Evolutionary conservation across 2,113 vertebrate genomes (phyloP).

Genomic region (Zapus hudsonius): DNA sequence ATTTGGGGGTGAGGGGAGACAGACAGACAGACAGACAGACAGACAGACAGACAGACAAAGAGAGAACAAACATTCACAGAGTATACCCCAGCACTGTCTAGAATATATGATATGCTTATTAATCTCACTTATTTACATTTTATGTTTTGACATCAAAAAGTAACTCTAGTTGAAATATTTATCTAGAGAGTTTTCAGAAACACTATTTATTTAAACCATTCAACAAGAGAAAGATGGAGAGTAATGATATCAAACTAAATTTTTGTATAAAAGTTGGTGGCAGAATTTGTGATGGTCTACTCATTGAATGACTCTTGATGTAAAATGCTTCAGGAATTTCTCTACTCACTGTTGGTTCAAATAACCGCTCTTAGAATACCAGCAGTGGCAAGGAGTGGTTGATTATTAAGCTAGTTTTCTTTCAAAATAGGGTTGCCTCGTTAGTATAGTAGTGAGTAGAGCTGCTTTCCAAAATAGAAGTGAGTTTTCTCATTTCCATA

Average conservation of each 20-base stretch:
- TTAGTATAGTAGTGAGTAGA: too few relatives aligned
- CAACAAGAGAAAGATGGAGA: conserved; percentile 26
- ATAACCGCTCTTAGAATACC: neutral
- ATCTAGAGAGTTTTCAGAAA: conserved; percentile 74
- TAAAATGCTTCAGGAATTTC: conserved; percentile 9
- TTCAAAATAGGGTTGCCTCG: too few relatives aligned
- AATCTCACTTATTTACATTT: conserved; percentile 64
- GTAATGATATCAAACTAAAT: conserved; percentile 29
- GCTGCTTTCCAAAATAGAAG: neutral
- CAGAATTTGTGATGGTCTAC: conserved; percentile 3
- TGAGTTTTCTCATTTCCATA: conserved; percentile 24
- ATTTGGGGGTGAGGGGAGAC: too few relatives aligned
- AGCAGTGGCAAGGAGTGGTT: neutral
- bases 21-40: too few relatives aligned
- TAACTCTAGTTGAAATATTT: conserved; percentile 77
- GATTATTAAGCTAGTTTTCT: neutral
- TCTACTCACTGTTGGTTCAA: neutral
- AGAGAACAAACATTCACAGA: neutral
- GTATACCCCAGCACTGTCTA: conserved; percentile 58
- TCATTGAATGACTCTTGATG: neutral
- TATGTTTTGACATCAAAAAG: conserved; percentile 56
- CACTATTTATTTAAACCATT: conserved; percentile 36
- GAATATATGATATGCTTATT: conserved; percentile 63
- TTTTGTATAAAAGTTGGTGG: conserved; percentile 15
- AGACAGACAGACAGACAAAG: too few relatives aligned